Conservation (phyloP, 2,113 vertebrate genomes). For the Corythoichthys intestinalis region DNA sequence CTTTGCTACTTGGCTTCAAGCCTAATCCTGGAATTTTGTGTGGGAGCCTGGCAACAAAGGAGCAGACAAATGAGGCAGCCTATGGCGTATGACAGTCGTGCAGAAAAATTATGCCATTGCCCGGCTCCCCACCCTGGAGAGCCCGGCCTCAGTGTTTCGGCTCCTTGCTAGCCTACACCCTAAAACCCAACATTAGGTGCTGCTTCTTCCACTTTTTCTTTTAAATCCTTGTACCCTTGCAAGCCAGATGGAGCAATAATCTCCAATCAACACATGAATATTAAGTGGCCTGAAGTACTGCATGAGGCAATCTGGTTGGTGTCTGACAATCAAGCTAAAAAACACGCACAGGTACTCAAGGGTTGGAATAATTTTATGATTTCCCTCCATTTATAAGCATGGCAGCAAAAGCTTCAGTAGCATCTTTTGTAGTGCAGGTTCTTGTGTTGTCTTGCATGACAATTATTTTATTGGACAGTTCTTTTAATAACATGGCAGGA, state of each 20-base stretch:
- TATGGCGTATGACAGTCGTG: conserved; percentile 66
- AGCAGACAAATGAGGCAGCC: conserved; percentile 71
- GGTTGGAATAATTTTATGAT: background rate
- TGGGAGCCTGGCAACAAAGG: conserved; percentile 64
- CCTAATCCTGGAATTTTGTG: conserved; percentile 37
- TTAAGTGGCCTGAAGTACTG: conserved; percentile 68
- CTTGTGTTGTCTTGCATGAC: no score
- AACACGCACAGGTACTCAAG: conserved; percentile 7
- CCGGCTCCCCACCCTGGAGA: conserved; percentile 48
- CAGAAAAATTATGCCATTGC: conserved; percentile 71
- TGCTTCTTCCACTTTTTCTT: conserved; percentile 51
- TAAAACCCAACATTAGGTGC: conserved; percentile 3
- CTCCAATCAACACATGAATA: conserved; percentile 76
- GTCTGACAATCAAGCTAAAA: conserved; percentile 32
- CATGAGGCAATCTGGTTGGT: conserved; percentile 33
- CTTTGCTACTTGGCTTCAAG: conserved; percentile 16
- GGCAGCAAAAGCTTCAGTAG: background rate
- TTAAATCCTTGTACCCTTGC: conserved; percentile 25
- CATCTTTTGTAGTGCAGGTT: no score
- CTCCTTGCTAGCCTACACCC: conserved; percentile 25
- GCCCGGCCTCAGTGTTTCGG: conserved; percentile 44
- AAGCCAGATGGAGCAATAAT: conserved; percentile 87
- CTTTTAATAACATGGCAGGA: no score
- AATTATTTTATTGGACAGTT: no score
- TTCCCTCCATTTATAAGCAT: background rate